Conservation (phyloP, 2,113 vertebrate genomes). For the Scomber scombrus region DNA sequence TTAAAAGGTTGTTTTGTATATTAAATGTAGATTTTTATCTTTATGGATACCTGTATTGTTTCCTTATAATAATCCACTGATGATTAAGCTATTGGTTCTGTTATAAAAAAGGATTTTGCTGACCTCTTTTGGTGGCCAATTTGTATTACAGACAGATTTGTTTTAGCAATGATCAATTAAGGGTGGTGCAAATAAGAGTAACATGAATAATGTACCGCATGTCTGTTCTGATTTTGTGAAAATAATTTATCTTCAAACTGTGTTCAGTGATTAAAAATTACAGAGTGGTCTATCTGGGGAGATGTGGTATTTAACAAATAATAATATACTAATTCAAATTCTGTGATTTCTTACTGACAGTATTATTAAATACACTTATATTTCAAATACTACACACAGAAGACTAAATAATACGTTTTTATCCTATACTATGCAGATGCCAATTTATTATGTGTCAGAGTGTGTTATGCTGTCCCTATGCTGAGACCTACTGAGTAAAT, state of each 20-base stretch:
- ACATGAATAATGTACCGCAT: not conserved
- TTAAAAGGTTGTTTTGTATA: too few species aligned
- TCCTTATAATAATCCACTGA: not conserved
- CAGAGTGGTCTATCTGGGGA: not conserved
- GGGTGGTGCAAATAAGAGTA: too few species aligned
- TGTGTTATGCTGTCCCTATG: not conserved
- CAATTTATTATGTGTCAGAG: too few species aligned
- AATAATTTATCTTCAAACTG: not conserved
- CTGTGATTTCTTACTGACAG: not conserved
- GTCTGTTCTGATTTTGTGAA: not conserved
- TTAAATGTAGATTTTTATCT: too few species aligned
- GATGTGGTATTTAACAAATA: too few species aligned
- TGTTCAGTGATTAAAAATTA: not conserved
- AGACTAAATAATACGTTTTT: too few species aligned
- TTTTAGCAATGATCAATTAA: not conserved
- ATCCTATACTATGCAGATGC: too few species aligned
- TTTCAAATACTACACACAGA: not conserved
- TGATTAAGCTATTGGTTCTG: not conserved
- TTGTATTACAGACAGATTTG: constrained; percentile 38
- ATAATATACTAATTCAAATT: too few species aligned
- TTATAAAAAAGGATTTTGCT: constrained; percentile 39
- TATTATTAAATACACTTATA: not conserved
- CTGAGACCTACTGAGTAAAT: not conserved
- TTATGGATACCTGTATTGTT: too few species aligned
- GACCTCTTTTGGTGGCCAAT: constrained; percentile 71